A percentile compares a stretch with the other conserved stretches of the same genome.
Evolutionary conservation across 2,797 vertebrate genomes (phyloP).

Genomic region (Mormyrus hasselquistii): DNA sequence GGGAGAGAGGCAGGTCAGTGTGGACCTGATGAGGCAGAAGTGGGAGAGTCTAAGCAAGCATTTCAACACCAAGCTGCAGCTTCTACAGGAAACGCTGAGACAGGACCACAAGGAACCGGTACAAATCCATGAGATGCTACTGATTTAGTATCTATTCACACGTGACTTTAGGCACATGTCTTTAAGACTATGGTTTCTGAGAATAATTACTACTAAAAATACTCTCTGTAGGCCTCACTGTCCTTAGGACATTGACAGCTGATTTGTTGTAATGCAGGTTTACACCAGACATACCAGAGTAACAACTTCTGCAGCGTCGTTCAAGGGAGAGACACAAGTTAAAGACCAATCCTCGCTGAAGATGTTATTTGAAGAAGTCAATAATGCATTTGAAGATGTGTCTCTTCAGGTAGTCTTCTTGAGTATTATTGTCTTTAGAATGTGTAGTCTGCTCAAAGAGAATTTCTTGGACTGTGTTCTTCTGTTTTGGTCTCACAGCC

Average conservation of each 20-base stretch:
- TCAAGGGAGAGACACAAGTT: slow-evolving; percentile 63
- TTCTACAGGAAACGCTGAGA: slow-evolving; percentile 78
- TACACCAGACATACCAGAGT: slow-evolving; percentile 74
- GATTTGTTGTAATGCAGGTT: slow-evolving; percentile 52
- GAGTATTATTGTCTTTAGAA: neutral
- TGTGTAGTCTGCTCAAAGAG: neutral
- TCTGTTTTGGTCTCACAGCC: slow-evolving; percentile 43
- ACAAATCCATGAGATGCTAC: slow-evolving; percentile 26
- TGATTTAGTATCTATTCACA: neutral
- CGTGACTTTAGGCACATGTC: neutral
- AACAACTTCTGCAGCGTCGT: slow-evolving; percentile 59
- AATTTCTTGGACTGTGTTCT: neutral
- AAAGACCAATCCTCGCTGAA: slow-evolving; percentile 69
- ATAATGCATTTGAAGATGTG: slow-evolving; percentile 68
- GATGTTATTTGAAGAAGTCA: slow-evolving; percentile 69
- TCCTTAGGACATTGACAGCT: neutral
- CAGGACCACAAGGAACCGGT: slow-evolving; percentile 81
- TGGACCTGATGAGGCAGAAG: slow-evolving; percentile 77
- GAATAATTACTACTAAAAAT: neutral
- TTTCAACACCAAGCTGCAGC: slow-evolving; percentile 76
- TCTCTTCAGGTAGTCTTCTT: slow-evolving; percentile 59
- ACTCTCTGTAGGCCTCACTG: neutral
- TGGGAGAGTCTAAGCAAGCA: slow-evolving; percentile 88
- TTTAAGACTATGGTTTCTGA: neutral
- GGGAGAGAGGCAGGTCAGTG: slow-evolving; percentile 56